Evolutionary conservation across 2,888 invertebrate genomes (phyloP).

Genomic region (Byasa hedistus): DNA sequence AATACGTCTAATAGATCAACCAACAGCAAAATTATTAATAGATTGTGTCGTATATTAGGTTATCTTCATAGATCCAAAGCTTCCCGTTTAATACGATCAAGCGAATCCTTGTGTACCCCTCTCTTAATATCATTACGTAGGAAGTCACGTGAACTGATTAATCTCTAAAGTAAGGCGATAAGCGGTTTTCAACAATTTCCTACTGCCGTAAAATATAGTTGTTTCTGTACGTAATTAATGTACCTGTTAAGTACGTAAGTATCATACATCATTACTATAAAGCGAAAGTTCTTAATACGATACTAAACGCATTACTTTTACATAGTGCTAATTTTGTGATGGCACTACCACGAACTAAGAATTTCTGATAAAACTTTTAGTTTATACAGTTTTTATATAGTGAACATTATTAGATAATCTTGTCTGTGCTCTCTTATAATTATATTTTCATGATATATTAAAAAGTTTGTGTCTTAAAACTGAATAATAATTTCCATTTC

Average conservation of each 20-base stretch:
- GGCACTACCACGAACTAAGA: too few species aligned
- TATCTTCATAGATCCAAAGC: constrained; percentile 6
- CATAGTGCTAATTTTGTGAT: too few species aligned
- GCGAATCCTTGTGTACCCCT: constrained; percentile 12
- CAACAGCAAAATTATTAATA: not conserved
- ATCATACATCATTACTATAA: not conserved
- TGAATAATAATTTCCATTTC: too few species aligned
- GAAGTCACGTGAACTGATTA: constrained; percentile 20
- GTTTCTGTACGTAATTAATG: not conserved
- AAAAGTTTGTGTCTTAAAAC: too few species aligned
- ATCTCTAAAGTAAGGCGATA: constrained; percentile 16
- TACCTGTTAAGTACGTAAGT: not conserved
- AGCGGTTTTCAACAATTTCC: constrained; percentile 8
- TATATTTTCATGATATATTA: too few species aligned
- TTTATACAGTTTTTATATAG: too few species aligned
- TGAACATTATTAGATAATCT: too few species aligned
- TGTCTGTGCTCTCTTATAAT: too few species aligned
- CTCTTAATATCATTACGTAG: constrained; percentile 13
- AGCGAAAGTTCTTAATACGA: too few species aligned
- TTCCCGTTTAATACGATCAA: constrained; percentile 13
- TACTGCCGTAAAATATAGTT: not conserved
- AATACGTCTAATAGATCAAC: not conserved
- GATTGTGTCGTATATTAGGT: constrained; percentile 6
- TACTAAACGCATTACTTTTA: too few species aligned
- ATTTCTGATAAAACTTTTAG: too few species aligned